phyloP scores from a whole-genome alignment of 2,113 vertebrate genomes.

The Chionomys nivalis region DNA sequence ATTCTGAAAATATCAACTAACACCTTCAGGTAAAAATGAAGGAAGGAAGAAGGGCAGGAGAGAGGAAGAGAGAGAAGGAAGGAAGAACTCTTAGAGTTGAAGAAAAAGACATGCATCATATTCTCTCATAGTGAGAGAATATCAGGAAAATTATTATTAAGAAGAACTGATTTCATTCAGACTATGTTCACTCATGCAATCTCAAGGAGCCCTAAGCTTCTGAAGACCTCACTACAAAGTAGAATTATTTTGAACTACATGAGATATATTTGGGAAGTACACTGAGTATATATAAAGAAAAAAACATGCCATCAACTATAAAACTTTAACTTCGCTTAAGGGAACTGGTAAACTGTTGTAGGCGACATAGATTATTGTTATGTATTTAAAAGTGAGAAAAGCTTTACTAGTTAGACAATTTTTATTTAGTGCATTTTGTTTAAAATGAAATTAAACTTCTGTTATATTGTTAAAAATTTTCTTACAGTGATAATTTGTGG shows the following conservation, averaged over 20 bases:
- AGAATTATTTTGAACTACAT: neutral
- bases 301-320: neutral
- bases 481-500: neutral
- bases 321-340: neutral
- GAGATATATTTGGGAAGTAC: neutral
- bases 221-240: neutral
- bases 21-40: neutral
- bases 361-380: neutral
- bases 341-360: neutral
- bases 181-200: neutral
- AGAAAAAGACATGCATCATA: fast-evolving
- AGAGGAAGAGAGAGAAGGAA: neutral
- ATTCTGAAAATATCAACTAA: neutral
- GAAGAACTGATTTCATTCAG: neutral
- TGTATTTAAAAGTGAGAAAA: neutral
- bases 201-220: neutral
- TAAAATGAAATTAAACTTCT: neutral
- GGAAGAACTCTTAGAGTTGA: neutral
- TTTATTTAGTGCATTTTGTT: neutral
- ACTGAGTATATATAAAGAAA: slow-evolving; percentile 3
- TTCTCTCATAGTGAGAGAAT: neutral
- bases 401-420: neutral
- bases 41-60: neutral
- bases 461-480: neutral
- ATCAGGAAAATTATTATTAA: neutral